Percentiles rank a stretch among this genome's conserved stretches.
Evolutionary conservation across 2,797 vertebrate species (phyloP).

Genomic region (Cichlasoma orientale): DNA sequence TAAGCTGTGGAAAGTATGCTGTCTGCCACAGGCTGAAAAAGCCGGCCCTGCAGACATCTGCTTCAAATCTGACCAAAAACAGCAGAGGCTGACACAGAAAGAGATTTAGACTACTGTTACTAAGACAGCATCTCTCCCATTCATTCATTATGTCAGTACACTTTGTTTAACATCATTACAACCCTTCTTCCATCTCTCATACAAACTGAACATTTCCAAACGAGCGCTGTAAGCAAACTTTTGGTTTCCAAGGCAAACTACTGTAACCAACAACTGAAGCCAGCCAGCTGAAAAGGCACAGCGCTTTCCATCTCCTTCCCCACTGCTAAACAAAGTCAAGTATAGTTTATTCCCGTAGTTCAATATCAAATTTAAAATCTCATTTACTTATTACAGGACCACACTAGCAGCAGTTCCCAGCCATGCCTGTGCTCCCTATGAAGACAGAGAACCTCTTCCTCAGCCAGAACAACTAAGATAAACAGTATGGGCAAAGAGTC

Average conservation of each 20-base stretch:
- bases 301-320: not conserved
- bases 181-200: constrained; percentile 8
- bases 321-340: not conserved
- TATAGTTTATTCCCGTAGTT: not conserved
- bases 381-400: not conserved
- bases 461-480: not conserved
- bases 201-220: constrained; percentile 26
- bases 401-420: not conserved
- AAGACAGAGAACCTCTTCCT: not conserved
- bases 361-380: constrained; percentile 5
- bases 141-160: constrained; percentile 14
- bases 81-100: constrained; percentile 12
- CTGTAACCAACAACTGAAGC: constrained; percentile 27
- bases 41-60: constrained; percentile 67
- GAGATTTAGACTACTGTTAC: constrained; percentile 11
- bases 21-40: constrained; percentile 33
- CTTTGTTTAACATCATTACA: constrained; percentile 30
- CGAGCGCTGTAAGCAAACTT: constrained; percentile 12
- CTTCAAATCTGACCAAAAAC: constrained; percentile 66
- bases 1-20: constrained; percentile 70
- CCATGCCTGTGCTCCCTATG: not conserved
- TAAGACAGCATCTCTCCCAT: constrained; percentile 9
- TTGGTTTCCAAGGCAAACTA: constrained; percentile 33
- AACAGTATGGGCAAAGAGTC: not conserved
- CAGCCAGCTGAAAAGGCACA: constrained; percentile 3